phyloP scores from a whole-genome alignment of 2,797 vertebrate genomes.

The Sebastes goodei region DNA sequence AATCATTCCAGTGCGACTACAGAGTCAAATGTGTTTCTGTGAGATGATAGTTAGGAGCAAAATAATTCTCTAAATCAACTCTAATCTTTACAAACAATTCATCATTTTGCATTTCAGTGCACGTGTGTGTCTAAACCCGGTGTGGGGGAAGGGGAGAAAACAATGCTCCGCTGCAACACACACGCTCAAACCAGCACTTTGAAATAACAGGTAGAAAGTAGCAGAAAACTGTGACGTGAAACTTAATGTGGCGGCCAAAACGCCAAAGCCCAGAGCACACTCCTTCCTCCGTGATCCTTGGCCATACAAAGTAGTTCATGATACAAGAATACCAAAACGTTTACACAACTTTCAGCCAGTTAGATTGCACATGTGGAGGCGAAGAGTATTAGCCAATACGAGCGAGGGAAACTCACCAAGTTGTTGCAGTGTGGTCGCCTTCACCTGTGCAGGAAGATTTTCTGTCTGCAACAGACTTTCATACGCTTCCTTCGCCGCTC shows the following conservation, averaged over 20 bases:
- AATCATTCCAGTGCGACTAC: not conserved
- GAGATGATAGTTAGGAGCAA: not conserved
- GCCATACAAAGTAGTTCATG: not conserved
- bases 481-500: slow-evolving; percentile 97
- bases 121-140: not conserved
- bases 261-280: not conserved
- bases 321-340: not conserved
- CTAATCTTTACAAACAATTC: not conserved
- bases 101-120: not conserved
- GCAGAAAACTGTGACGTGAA: not conserved
- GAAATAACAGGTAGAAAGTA: not conserved
- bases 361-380: not conserved
- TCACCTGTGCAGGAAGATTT: slow-evolving; percentile 97
- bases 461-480: slow-evolving; percentile 96
- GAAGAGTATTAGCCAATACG: not conserved
- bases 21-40: not conserved
- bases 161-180: slow-evolving; percentile 9
- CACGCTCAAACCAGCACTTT: not conserved
- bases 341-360: too few species aligned
- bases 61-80: not conserved
- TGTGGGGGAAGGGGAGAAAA: slow-evolving; percentile 31
- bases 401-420: slow-evolving; percentile 87
- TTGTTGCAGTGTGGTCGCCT: slow-evolving; percentile 97
- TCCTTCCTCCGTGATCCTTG: too few species aligned
- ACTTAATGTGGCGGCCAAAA: not conserved